Evolutionary conservation across 1,140 invertebrate genomes (phyloP).

Genomic region (Macrocentrus cingulum): DNA sequence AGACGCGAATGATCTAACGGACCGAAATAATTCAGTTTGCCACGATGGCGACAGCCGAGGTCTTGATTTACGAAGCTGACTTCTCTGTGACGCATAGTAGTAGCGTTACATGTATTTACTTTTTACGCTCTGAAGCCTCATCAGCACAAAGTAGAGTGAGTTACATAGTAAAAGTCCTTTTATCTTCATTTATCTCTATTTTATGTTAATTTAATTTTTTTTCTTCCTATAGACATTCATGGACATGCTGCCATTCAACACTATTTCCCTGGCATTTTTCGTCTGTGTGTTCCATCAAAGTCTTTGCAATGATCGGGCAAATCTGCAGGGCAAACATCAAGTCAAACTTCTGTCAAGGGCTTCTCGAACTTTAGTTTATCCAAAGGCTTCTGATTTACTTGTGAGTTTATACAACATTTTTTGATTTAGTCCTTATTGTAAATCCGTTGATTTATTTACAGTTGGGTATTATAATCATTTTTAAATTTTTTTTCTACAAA

Average conservation of each 20-base stretch:
- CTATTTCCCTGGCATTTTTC: constrained; percentile 13
- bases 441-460: no score
- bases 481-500: no score
- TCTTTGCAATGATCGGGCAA: constrained; percentile 21
- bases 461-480: background rate
- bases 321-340: constrained; percentile 9
- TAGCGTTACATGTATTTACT: no score
- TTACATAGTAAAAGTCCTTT: no score
- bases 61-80: constrained; percentile 18
- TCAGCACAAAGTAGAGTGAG: background rate
- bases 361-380: constrained; percentile 44
- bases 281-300: constrained; percentile 4
- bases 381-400: constrained; percentile 39
- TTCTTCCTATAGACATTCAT: background rate
- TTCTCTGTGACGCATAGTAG: background rate
- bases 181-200: background rate
- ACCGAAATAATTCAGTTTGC: constrained; percentile 34
- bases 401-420: constrained; percentile 40
- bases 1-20: constrained; percentile 31
- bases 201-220: background rate
- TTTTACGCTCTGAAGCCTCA: constrained; percentile 2
- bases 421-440: no score
- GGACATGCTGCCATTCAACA: constrained; percentile 6
- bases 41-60: constrained; percentile 13
- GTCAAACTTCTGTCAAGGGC: constrained; percentile 26